These are phyloP conservation scores for Lepisosteus osseus DNA, from an alignment of 2,113 vertebrate species.

Conservation along the genomic window DNA sequence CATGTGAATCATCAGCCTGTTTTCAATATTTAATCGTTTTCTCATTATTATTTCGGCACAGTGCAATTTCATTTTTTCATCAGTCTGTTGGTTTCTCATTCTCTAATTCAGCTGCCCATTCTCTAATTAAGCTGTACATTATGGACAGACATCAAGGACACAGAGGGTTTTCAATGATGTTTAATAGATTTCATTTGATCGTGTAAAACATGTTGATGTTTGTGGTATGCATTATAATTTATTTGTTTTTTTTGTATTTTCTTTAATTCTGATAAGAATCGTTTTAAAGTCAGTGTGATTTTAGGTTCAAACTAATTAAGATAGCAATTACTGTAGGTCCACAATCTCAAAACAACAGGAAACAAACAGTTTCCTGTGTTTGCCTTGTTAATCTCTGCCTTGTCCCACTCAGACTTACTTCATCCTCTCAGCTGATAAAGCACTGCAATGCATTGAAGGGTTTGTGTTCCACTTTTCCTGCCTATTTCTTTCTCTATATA, in stretches of 20 bases:
- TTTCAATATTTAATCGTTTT: no score
- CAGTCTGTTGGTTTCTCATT: no score
- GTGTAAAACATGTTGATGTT: no score
- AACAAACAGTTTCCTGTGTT: slow-evolving; percentile 43
- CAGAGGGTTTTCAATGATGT: no score
- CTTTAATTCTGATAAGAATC: slow-evolving; percentile 44
- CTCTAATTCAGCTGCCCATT: no score
- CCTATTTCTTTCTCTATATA: slow-evolving; percentile 1
- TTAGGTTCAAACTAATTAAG: slow-evolving; percentile 46
- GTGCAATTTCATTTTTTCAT: no score
- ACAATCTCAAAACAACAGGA: slow-evolving; percentile 48
- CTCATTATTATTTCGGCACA: no score
- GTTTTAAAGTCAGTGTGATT: slow-evolving; percentile 40
- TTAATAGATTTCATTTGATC: no score
- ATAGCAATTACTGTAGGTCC: slow-evolving; percentile 33
- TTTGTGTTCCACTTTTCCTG: not conserved
- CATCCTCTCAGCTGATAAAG: not conserved
- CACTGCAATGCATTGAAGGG: not conserved
- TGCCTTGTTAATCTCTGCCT: slow-evolving; percentile 45
- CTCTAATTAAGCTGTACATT: no score
- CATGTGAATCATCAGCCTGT: no score
- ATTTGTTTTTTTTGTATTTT: slow-evolving; percentile 23
- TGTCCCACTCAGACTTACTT: slow-evolving; percentile 14
- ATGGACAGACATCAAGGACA: no score
- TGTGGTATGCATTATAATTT: no score